Percentiles rank a stretch among this genome's conserved stretches.
Evolutionary conservation across 1,140 invertebrate genomes (phyloP).

Genomic region (Papilio polyxenes): DNA sequence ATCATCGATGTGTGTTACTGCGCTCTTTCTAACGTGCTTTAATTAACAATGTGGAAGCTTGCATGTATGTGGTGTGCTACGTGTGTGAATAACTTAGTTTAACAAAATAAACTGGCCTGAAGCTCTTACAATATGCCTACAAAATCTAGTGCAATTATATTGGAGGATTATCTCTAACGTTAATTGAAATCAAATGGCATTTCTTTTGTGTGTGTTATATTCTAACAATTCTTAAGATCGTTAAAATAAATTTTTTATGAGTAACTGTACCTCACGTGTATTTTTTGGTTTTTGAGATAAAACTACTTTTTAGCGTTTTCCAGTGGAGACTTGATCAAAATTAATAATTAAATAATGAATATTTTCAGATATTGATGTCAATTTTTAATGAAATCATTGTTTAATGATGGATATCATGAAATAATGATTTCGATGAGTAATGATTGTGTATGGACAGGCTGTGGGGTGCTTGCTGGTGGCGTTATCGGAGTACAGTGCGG

Average conservation of each 20-base stretch:
- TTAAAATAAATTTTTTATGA: neutral
- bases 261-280: neutral
- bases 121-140: conserved; percentile 9
- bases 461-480: conserved; percentile 89
- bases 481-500: conserved; percentile 94
- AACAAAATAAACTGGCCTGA: conserved; percentile 7
- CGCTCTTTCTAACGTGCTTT: conserved; percentile 33
- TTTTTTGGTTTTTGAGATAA: no score
- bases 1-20: conserved; percentile 18
- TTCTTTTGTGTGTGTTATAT: neutral
- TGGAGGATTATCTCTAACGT: no score
- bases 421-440: neutral
- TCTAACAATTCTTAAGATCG: neutral
- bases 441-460: conserved; percentile 54
- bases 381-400: neutral
- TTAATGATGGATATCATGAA: neutral
- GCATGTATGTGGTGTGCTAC: conserved; percentile 35
- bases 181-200: neutral
- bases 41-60: conserved; percentile 34
- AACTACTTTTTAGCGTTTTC: neutral
- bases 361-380: neutral
- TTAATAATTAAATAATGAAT: neutral
- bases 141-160: neutral
- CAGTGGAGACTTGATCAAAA: neutral
- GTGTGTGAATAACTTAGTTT: conserved; percentile 21